These are phyloP conservation scores for Harpalus rubripes DNA, from an alignment of 2,888 invertebrate species.

Conservation along the genomic window DNA sequence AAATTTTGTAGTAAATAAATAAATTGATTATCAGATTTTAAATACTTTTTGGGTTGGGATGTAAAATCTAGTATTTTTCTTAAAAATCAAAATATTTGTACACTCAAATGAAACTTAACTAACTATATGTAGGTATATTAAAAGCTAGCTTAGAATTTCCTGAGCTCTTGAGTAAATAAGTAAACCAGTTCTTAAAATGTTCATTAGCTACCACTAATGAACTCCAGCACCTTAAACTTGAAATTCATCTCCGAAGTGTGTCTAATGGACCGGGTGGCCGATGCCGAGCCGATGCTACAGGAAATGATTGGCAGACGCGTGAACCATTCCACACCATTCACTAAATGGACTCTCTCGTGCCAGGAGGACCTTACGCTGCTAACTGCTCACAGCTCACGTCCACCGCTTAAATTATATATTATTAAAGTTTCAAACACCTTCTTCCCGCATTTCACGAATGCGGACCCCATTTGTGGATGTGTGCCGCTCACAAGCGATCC, in stretches of 20 bases:
- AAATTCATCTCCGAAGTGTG: not conserved
- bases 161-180: not conserved
- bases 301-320: conserved; percentile 53
- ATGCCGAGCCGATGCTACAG: conserved; percentile 1
- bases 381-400: conserved; percentile 44
- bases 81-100: no score
- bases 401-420: conserved; percentile 62
- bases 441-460: conserved; percentile 18
- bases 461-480: not conserved
- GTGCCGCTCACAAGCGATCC: conserved; percentile 20
- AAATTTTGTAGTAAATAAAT: no score
- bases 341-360: conserved; percentile 52
- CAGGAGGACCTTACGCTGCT: conserved; percentile 32
- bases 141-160: not conserved
- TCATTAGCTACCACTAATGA: conserved; percentile 2
- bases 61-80: no score
- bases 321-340: conserved; percentile 47
- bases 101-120: no score
- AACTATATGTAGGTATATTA: no score
- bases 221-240: not conserved
- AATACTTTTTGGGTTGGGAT: no score
- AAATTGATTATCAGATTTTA: no score
- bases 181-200: not conserved
- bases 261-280: conserved; percentile 50
- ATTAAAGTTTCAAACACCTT: conserved; percentile 64